Conservation (phyloP, 2,797 vertebrate genomes). For the Choloepus didactylus region DNA sequence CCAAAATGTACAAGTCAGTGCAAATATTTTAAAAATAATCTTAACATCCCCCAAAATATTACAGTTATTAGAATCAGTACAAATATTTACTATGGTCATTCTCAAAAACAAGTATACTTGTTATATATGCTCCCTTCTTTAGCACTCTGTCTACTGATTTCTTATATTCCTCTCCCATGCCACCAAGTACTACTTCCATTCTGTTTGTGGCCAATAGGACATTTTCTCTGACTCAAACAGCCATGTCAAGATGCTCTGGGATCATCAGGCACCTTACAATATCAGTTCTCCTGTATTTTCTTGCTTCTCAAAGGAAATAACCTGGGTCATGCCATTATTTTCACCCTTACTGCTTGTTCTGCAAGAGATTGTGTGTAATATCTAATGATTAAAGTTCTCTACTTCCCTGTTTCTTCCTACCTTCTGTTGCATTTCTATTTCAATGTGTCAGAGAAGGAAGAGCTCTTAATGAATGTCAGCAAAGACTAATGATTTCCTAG, state of each 20-base stretch:
- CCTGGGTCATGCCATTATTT: too few species aligned
- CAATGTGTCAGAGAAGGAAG: neutral
- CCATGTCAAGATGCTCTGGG: neutral
- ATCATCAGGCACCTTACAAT: neutral
- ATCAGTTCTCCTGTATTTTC: neutral
- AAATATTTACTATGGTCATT: neutral
- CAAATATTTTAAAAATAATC: neutral
- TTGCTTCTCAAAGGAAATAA: neutral
- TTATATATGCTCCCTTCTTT: neutral
- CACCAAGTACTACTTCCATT: neutral
- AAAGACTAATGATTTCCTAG: neutral
- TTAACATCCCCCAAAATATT: neutral
- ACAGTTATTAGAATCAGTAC: neutral
- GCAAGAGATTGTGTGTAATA: neutral
- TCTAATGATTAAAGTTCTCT: neutral
- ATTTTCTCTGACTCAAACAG: accelerated
- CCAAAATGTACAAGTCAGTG: neutral
- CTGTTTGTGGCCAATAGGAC: neutral
- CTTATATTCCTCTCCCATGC: neutral
- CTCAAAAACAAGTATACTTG: neutral
- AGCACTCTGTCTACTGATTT: neutral
- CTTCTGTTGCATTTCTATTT: neutral
- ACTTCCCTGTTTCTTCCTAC: neutral
- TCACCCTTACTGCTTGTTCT: neutral
- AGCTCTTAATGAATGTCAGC: neutral